Evolutionary conservation across 1,140 invertebrate species (phyloP).

Genomic region (Macrosteles quadrilineatus): DNA sequence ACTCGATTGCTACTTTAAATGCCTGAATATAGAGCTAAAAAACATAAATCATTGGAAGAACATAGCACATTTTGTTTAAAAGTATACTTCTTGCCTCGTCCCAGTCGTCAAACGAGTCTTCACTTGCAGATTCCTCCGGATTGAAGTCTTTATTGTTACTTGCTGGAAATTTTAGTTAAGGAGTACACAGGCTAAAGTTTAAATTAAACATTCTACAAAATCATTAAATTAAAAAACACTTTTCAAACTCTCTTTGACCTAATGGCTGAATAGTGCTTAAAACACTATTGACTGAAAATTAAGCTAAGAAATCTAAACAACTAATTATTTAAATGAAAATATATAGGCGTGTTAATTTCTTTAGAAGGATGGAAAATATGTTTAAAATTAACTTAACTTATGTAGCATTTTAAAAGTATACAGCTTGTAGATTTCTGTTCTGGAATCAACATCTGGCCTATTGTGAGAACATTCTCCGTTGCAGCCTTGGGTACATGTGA

Average conservation of each 20-base stretch:
- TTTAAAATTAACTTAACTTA: too few species aligned
- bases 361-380: too few species aligned
- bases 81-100: background rate
- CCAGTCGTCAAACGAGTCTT: background rate
- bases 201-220: background rate
- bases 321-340: too few species aligned
- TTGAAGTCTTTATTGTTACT: background rate
- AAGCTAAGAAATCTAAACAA: too few species aligned
- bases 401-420: too few species aligned
- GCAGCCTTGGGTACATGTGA: too few species aligned
- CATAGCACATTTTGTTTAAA: background rate
- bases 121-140: background rate
- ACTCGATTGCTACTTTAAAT: background rate
- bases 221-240: background rate
- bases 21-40: background rate
- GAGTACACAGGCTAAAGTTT: background rate
- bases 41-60: background rate
- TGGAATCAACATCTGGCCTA: too few species aligned
- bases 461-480: too few species aligned
- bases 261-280: background rate
- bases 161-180: background rate
- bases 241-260: background rate
- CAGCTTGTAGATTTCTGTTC: too few species aligned
- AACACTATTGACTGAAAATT: too few species aligned
- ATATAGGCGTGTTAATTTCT: too few species aligned